These are phyloP conservation scores for Dusona sp. DNA, from an alignment of 2,888 invertebrate genomes.

Conservation along the genomic window DNA sequence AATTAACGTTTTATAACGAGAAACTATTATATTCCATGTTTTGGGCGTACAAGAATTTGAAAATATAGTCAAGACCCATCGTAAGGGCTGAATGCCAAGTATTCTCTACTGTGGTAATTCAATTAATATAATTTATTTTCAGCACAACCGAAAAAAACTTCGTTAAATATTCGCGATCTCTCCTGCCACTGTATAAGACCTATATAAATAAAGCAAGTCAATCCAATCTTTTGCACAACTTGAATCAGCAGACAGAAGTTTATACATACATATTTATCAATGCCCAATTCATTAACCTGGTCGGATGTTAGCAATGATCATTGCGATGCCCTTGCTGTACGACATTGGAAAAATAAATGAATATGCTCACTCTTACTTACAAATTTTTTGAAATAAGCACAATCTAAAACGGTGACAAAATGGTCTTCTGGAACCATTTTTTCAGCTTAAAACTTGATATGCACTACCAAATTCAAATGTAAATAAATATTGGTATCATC, in stretches of 20 bases:
- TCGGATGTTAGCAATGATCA: neutral
- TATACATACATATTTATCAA: neutral
- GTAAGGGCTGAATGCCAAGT: too few relatives aligned
- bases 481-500: slow-evolving; percentile 28
- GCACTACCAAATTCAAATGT: neutral
- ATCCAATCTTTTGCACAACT: neutral
- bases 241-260: neutral
- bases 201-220: neutral
- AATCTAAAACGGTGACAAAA: neutral
- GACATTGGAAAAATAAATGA: neutral
- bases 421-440: neutral
- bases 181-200: neutral
- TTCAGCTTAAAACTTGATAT: neutral
- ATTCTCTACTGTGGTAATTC: neutral
- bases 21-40: too few relatives aligned
- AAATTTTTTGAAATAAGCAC: neutral
- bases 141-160: neutral
- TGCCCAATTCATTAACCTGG: too few relatives aligned
- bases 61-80: too few relatives aligned
- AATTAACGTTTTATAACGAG: too few relatives aligned
- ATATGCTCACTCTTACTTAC: neutral
- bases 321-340: neutral
- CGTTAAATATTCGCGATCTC: neutral
- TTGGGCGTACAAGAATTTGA: too few relatives aligned
- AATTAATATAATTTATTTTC: neutral